Conservation (phyloP, 2,797 vertebrate genomes). For the Manis crassicaudata region DNA sequence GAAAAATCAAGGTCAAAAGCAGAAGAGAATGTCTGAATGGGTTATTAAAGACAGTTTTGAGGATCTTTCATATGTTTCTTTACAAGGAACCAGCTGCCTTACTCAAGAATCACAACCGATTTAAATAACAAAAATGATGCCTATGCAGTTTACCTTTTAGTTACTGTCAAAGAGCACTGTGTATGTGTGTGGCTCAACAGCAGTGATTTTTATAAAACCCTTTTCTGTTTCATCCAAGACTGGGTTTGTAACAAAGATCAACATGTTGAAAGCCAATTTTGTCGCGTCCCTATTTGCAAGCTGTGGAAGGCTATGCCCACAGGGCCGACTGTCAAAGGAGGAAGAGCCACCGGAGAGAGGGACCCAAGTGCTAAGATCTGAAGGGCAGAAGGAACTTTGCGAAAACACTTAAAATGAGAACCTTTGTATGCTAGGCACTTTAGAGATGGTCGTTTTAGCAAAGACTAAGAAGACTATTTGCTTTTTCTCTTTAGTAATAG, state of each 20-base stretch:
- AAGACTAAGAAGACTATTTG: neutral
- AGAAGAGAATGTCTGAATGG: constrained; percentile 29
- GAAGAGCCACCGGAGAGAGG: neutral
- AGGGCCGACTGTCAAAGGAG: neutral
- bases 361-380: neutral
- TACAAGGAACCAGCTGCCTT: constrained; percentile 46
- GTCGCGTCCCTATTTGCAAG: neutral
- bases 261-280: neutral
- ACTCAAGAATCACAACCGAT: constrained; percentile 13
- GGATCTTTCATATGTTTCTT: constrained; percentile 49
- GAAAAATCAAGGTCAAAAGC: constrained; percentile 66
- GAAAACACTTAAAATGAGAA: neutral
- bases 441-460: neutral
- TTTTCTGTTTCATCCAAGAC: neutral
- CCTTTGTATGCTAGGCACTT: neutral
- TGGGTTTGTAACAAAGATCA: neutral
- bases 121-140: constrained; percentile 49
- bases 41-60: constrained; percentile 49
- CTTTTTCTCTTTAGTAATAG: neutral
- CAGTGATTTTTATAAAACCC: neutral
- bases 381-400: neutral
- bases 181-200: neutral
- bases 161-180: constrained; percentile 7
- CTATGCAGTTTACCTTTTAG: constrained; percentile 52
- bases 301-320: neutral